phyloP scores from a whole-genome alignment of 2,797 vertebrate genomes.

The Apogon talboti region DNA sequence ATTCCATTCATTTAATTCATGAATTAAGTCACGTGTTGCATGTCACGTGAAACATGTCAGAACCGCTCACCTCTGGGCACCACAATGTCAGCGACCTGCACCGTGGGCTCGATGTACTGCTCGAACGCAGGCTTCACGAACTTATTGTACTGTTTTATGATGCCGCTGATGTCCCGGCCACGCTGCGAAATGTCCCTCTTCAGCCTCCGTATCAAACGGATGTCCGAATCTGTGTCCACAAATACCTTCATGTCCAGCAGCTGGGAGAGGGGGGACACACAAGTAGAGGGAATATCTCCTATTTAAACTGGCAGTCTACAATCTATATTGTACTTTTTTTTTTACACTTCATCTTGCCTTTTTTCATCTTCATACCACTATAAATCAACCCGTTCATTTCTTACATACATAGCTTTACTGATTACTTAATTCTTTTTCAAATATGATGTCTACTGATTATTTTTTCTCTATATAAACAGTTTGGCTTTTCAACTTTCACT shows the following conservation, averaged over 20 bases:
- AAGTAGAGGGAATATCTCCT: neutral
- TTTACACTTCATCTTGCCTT: neutral
- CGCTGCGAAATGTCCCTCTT: conserved; percentile 87
- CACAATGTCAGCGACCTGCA: conserved; percentile 88
- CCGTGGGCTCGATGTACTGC: conserved; percentile 89
- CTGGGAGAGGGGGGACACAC: conserved; percentile 46
- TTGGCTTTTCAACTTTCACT: no score
- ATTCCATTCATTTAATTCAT: no score
- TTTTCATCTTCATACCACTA: no score
- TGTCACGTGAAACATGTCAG: no score
- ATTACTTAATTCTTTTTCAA: no score
- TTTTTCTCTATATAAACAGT: no score
- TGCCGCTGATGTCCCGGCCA: conserved; percentile 84
- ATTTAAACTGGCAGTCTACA: neutral
- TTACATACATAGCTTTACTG: no score
- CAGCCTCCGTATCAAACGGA: conserved; percentile 86
- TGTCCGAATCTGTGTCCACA: conserved; percentile 89
- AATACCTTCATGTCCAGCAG: conserved; percentile 91
- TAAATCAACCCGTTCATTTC: no score
- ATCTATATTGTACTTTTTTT: neutral
- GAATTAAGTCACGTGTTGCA: no score
- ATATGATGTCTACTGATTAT: no score
- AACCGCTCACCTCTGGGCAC: conserved; percentile 84
- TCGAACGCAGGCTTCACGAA: conserved; percentile 90
- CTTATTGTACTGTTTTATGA: conserved; percentile 90